phyloP scores from a whole-genome alignment of 2,797 vertebrate genomes.

The Carcharodon carcharias region DNA sequence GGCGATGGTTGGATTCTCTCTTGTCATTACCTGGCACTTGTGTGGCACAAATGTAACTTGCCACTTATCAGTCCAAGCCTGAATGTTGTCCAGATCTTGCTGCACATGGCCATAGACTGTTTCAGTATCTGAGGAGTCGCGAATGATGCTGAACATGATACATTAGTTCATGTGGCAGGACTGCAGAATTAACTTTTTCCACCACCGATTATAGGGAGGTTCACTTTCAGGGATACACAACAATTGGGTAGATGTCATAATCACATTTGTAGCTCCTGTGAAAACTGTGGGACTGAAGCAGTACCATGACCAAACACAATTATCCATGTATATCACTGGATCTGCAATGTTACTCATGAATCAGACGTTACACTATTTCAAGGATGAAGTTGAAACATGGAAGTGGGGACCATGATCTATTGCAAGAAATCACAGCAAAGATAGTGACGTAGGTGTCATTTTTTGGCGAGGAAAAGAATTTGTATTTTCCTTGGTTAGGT shows the following conservation, averaged over 20 bases:
- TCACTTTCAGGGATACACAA: neutral
- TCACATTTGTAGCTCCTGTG: neutral
- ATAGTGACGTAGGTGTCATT: neutral
- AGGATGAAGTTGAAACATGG: neutral
- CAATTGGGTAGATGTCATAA: neutral
- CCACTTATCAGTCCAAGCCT: no score
- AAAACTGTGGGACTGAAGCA: neutral
- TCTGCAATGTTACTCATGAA: neutral
- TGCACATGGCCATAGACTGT: no score
- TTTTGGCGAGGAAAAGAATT: neutral
- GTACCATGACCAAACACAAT: neutral
- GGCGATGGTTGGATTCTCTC: no score
- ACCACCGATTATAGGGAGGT: no score
- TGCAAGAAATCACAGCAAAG: neutral
- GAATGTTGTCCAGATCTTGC: no score
- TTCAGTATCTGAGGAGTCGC: no score
- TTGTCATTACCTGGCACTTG: no score
- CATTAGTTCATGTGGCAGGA: neutral
- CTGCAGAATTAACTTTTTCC: neutral
- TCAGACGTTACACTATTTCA: neutral
- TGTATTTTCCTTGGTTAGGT: neutral
- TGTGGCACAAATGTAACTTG: no score
- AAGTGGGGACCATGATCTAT: neutral
- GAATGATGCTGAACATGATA: neutral
- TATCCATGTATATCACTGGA: neutral